Evolutionary conservation across 2,888 invertebrate species (phyloP), one percentile per base, ranked within the genome.

Genomic region (Omphaloscelis lunosa): DNA sequence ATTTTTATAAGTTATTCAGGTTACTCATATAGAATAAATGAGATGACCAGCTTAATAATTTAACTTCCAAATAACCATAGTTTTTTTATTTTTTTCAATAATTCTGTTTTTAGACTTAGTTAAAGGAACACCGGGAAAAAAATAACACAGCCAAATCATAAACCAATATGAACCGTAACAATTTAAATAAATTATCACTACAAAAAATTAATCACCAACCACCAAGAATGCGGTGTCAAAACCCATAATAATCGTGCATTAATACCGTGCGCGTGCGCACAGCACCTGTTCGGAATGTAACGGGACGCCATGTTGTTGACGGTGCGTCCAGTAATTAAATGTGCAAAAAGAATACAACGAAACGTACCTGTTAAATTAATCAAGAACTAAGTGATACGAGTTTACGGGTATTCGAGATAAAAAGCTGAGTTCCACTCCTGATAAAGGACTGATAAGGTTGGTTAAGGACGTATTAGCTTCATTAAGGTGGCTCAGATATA

Each of bases 241-340:
- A 84, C 82, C 72, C 72, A 79, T 84, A 86, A 79, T 87, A 88
- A 84, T 84, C 75, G 74, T 77, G 63, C 78, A 76, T 87, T 83
- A 79, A 83, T 76, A 77, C 80, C 61, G 87, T 85, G 83, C 92
- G 90, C 91, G 90, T 89, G 92, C 91, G 80, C 87, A 62, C 12
- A 66, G 89, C 93, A 93, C 93, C 93, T 93, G 93, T 93, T 88
- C 87, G 82, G 80, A 82, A 87, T 86, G 86, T 92, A 93, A 93
- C 93, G 93, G 93, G 88, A 91, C 88, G 75, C 72, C 74, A 82
- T 88, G 88, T 89, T 82, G 83, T 65, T 72, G 84, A 77, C 80
- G 69, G 70, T 76, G 63, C 73, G 74, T 56, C 12, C 79, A 73
- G 79, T 81, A 89, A 88, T 88, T 87, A 88, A 88, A 86, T 67